phyloP scores from a whole-genome alignment of 2,888 invertebrate genomes.

The Lasioglossum lativentre region DNA sequence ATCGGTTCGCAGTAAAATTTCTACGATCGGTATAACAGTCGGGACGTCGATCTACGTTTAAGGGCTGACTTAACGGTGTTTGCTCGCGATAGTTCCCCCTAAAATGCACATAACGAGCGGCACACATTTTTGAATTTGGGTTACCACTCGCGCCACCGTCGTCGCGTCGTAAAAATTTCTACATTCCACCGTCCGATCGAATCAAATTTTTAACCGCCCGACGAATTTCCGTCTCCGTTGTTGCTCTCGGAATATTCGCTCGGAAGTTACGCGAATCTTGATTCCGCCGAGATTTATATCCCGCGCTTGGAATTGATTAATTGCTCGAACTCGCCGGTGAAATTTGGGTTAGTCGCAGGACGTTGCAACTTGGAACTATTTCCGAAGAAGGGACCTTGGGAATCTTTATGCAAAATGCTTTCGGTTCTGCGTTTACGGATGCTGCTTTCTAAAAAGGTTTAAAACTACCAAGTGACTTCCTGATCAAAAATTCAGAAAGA shows the following conservation, averaged over 20 bases:
- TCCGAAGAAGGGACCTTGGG: too few relatives aligned
- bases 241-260: background rate
- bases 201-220: background rate
- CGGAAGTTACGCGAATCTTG: background rate
- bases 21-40: background rate
- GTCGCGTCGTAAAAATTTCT: background rate
- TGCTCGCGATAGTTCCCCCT: background rate
- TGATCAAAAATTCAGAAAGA: conserved; percentile 43
- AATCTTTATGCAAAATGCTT: too few relatives aligned
- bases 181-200: background rate
- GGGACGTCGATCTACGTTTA: background rate
- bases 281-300: background rate
- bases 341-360: background rate
- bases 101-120: background rate
- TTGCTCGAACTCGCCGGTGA: background rate
- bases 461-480: background rate
- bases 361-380: background rate
- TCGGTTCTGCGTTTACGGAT: too few relatives aligned
- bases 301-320: background rate
- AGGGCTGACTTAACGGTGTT: background rate
- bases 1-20: conserved; percentile 4
- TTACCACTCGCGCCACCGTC: background rate
- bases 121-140: background rate
- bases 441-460: too few relatives aligned
- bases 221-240: background rate